These are phyloP conservation scores for Lutraria rhynchaena DNA, from an alignment of 1,140 invertebrate genomes.

Conservation along the genomic window DNA sequence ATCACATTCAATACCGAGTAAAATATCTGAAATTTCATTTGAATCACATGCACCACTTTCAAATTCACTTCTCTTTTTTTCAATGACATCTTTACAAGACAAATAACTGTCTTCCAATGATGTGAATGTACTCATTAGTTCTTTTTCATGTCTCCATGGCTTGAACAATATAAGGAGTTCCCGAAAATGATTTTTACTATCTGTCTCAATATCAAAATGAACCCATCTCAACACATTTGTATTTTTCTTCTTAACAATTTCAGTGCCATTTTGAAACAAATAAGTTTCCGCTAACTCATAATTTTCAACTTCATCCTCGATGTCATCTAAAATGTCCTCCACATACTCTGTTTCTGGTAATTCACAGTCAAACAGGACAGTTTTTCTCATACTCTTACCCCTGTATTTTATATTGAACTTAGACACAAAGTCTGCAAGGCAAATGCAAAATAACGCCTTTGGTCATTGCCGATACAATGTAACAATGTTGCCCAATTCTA, in stretches of 20 bases:
- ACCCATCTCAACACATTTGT: conserved; percentile 6
- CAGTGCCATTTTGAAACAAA: not conserved
- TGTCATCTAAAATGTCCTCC: not conserved
- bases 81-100: not conserved
- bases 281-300: no score
- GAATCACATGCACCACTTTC: not conserved
- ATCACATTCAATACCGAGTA: not conserved
- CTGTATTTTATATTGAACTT: conserved; percentile 17
- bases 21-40: no score
- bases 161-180: conserved; percentile 17
- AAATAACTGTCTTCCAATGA: conserved; percentile 29
- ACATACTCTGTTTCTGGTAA: conserved; percentile 16
- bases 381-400: conserved; percentile 1
- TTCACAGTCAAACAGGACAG: not conserved
- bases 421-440: conserved; percentile 48
- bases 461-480: conserved; percentile 32
- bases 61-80: not conserved
- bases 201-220: not conserved
- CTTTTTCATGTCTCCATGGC: conserved; percentile 31
- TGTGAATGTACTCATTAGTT: not conserved
- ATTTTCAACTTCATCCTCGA: not conserved
- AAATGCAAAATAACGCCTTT: conserved; percentile 1
- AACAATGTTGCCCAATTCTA: conserved; percentile 30
- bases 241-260: not conserved
- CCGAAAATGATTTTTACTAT: no score